Conservation (phyloP, 2,113 vertebrate genomes). For the Damaliscus lunatus region DNA sequence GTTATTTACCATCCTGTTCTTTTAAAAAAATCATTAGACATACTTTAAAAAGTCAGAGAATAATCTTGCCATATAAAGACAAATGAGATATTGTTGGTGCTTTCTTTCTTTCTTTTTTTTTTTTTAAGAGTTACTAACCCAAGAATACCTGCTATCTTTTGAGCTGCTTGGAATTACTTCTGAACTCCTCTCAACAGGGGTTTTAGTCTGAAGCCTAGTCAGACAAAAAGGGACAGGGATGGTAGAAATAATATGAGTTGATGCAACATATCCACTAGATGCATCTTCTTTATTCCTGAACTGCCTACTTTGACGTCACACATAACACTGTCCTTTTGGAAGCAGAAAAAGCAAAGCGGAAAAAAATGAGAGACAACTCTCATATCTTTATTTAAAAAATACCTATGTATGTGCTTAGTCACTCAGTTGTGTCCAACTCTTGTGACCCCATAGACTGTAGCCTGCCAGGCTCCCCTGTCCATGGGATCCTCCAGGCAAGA, state of each 20-base stretch:
- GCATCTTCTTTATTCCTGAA: neutral
- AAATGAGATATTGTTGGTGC: neutral
- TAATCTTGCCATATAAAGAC: neutral
- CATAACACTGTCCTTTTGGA: neutral
- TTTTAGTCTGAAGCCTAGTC: neutral
- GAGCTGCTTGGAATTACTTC: slow-evolving; percentile 1
- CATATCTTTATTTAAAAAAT: neutral
- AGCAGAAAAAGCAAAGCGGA: neutral
- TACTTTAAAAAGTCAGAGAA: neutral
- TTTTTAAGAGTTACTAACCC: neutral
- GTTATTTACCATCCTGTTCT: neutral
- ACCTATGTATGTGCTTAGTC: neutral
- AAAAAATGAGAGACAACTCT: neutral
- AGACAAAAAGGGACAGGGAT: neutral
- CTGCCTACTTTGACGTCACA: neutral
- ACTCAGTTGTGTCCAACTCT: neutral
- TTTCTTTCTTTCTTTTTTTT: neutral
- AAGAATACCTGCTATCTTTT: neutral
- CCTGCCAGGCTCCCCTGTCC: neutral
- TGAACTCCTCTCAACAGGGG: neutral
- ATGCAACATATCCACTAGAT: neutral
- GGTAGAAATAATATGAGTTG: neutral
- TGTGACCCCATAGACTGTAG: neutral
- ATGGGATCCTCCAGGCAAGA: neutral
- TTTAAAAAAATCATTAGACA: neutral